A percentile compares a stretch with the other conserved stretches of the same genome.
These are phyloP conservation scores for Pristionchus mayeri DNA, from an alignment of 2,888 invertebrate species.

Conservation along the genomic window DNA sequence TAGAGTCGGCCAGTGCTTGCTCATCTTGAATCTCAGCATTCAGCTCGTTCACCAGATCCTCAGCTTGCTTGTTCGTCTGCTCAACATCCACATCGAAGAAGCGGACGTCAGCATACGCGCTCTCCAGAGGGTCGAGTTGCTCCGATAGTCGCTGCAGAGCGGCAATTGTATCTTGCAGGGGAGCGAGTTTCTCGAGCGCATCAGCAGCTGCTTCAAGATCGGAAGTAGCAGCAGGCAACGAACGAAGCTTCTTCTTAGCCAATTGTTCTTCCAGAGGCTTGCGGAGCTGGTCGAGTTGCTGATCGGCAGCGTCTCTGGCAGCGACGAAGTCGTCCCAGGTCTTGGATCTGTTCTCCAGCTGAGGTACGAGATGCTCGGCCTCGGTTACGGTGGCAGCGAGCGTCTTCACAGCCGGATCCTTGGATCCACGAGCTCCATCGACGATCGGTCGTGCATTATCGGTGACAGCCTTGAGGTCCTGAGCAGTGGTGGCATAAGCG, in stretches of 20 bases:
- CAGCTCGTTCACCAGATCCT: constrained; percentile 59
- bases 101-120: constrained; percentile 64
- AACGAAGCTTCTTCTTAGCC: constrained; percentile 30
- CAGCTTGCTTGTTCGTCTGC: constrained; percentile 63
- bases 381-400: constrained; percentile 56
- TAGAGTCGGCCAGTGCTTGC: constrained; percentile 59
- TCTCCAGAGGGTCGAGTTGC: constrained; percentile 60
- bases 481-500: constrained; percentile 15
- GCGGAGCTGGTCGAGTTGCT: constrained; percentile 58
- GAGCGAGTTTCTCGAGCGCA: constrained; percentile 50
- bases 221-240: constrained; percentile 16
- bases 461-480: constrained; percentile 51
- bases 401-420: constrained; percentile 53
- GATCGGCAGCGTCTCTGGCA: constrained; percentile 61
- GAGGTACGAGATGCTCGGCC: constrained; percentile 56
- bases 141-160: constrained; percentile 57
- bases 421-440: constrained; percentile 48
- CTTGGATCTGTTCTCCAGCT: constrained; percentile 58
- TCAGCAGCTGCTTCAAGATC: constrained; percentile 17
- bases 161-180: constrained; percentile 55
- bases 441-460: constrained; percentile 49
- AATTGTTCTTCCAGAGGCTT: constrained; percentile 50
- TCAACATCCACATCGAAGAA: constrained; percentile 69
- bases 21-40: constrained; percentile 59
- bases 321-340: constrained; percentile 62